Conservation (phyloP, 2,888 invertebrate species). For the Melieria omissa region DNA sequence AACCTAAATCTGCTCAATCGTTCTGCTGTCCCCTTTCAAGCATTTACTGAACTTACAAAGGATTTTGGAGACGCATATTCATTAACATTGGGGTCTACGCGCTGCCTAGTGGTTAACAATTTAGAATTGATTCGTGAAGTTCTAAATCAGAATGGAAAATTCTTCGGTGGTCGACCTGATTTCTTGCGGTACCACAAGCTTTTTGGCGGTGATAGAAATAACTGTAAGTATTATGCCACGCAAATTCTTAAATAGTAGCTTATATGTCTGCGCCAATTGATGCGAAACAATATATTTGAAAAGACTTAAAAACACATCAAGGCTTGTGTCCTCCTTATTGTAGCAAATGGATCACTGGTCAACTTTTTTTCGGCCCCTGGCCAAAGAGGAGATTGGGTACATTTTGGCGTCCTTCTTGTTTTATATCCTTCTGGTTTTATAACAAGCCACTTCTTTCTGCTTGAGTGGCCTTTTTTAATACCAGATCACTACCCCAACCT, state of each 20-base stretch:
- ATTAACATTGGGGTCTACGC: constrained; percentile 74
- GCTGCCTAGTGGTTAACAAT: constrained; percentile 81
- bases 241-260: too few species aligned
- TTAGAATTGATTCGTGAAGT: constrained; percentile 78
- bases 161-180: constrained; percentile 85
- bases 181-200: constrained; percentile 82
- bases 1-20: constrained; percentile 75
- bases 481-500: too few species aligned
- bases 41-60: constrained; percentile 75
- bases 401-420: too few species aligned
- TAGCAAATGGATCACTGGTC: too few species aligned
- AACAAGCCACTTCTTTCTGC: too few species aligned
- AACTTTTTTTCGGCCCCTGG: too few species aligned
- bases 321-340: too few species aligned
- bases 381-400: too few species aligned
- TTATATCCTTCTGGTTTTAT: too few species aligned
- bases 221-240: constrained; percentile 73
- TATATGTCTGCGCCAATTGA: not conserved
- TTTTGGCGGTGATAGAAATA: constrained; percentile 87
- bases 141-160: constrained; percentile 80
- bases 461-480: too few species aligned
- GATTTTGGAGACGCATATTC: constrained; percentile 79
- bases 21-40: constrained; percentile 76
- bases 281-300: too few species aligned
- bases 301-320: too few species aligned